Conservation (phyloP, 2,113 vertebrate genomes). For the Clarias magur region DNA sequence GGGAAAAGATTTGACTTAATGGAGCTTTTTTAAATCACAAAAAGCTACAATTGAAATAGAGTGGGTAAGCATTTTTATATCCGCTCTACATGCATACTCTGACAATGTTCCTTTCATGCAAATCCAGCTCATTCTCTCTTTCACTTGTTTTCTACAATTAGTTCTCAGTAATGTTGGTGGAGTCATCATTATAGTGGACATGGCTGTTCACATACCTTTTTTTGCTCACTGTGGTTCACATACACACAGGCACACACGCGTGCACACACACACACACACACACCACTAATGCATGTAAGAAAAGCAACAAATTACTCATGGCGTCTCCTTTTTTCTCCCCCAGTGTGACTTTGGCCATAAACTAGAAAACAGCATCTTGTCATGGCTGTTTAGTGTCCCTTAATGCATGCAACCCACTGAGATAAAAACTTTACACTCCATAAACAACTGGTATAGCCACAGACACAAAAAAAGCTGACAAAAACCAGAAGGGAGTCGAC, state of each 20-base stretch:
- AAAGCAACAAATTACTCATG: slow-evolving; percentile 18
- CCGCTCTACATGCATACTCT: not conserved
- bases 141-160: not conserved
- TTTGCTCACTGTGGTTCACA: not conserved
- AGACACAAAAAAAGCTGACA: slow-evolving; percentile 1
- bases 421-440: slow-evolving; percentile 52
- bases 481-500: not conserved
- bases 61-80: too few relatives aligned
- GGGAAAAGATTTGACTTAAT: too few relatives aligned
- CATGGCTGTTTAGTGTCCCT: slow-evolving; percentile 43
- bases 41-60: too few relatives aligned
- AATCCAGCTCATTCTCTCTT: not conserved
- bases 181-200: not conserved
- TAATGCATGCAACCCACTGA: slow-evolving; percentile 51
- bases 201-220: not conserved
- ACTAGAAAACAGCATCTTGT: slow-evolving; percentile 37
- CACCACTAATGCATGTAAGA: not conserved
- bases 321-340: not conserved
- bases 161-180: not conserved
- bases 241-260: not conserved
- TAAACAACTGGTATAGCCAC: slow-evolving; percentile 28
- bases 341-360: slow-evolving; percentile 28
- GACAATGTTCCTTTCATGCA: not conserved
- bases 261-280: slow-evolving; percentile 14
- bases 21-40: too few relatives aligned